Base-by-base conservation (phyloP, 2,797 vertebrate genomes). In the Onychomys leucogaster region DNA sequence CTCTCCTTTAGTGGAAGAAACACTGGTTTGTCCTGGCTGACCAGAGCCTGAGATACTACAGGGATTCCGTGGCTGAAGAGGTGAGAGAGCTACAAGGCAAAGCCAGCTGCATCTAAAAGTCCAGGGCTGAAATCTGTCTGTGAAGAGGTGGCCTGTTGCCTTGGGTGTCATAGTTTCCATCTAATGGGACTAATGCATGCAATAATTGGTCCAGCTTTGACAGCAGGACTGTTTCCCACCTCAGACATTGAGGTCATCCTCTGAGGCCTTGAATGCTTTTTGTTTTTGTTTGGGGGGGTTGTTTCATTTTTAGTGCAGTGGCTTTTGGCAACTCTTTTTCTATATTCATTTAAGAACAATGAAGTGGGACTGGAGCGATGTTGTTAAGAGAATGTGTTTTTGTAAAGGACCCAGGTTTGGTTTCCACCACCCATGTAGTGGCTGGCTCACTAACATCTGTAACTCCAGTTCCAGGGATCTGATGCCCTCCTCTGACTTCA, bases 11-110 rank as follows among this genome's bases (percentile, higher is more conserved):
- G 99, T 99, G 99, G 99, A 99, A 99, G 99, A 99, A 99, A 96
- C 99, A 99, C 98, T 99, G 99, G 99, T 99, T 99, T 98, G 99
- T 99, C 96, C 98, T 99, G 96, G 99, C 99, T 0, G 99, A 99
- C 98, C 99, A 99, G 98, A 99, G 98, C 98, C 98, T 99, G 98
- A 99, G 99, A 98, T 99, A 99, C 98, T 99, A 99, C 98, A 98
- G 99, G 96, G 99, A 99, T 98, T 99, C 99, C 0, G 99, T 99
- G 93, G 99, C 99, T 0, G 99, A 99, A 96, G 99, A 99, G 99
- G 99, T 99, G 89, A 97, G 98, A 87, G 32, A 41, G 73, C 65
- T n/a, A 32, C 59, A 23, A 10, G 69, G 61, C 65, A 27, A 71
- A 41, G 2, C 34, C 2, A 41, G 2, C 34, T 2, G 10, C 43